phyloP scores from a whole-genome alignment of 2,797 vertebrate genomes.

The Danio tinwini region DNA sequence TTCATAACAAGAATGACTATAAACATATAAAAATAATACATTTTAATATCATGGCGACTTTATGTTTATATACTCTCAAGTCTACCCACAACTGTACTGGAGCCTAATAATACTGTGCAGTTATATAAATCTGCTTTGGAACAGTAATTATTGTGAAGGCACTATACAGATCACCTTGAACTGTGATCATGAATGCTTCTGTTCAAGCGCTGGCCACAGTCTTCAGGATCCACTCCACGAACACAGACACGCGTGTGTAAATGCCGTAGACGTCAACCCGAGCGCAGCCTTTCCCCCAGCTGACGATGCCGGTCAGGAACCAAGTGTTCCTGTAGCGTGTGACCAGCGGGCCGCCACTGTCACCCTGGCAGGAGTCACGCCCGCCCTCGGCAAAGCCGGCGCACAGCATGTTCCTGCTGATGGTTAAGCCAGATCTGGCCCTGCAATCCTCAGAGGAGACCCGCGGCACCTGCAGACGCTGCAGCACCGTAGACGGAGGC shows the following conservation, averaged over 20 bases:
- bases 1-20: no score
- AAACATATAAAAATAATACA: no score
- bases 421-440: conserved; percentile 71
- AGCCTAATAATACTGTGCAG: no score
- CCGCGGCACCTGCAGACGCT: conserved; percentile 80
- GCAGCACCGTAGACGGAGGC: conserved; percentile 74
- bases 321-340: conserved; percentile 85
- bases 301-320: conserved; percentile 92
- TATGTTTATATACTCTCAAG: no score
- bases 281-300: conserved; percentile 94
- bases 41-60: no score
- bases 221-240: conserved; percentile 81
- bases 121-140: no score
- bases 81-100: no score
- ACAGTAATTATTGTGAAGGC: no score
- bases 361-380: conserved; percentile 87
- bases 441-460: conserved; percentile 84
- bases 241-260: conserved; percentile 87
- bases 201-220: conserved; percentile 54
- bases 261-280: conserved; percentile 81
- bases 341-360: conserved; percentile 91
- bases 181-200: no score
- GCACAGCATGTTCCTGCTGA: conserved; percentile 94
- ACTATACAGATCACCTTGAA: neutral
- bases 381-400: conserved; percentile 80